phyloP scores from a whole-genome alignment of 2,888 invertebrate species.

The Synanthedon formicaeformis region DNA sequence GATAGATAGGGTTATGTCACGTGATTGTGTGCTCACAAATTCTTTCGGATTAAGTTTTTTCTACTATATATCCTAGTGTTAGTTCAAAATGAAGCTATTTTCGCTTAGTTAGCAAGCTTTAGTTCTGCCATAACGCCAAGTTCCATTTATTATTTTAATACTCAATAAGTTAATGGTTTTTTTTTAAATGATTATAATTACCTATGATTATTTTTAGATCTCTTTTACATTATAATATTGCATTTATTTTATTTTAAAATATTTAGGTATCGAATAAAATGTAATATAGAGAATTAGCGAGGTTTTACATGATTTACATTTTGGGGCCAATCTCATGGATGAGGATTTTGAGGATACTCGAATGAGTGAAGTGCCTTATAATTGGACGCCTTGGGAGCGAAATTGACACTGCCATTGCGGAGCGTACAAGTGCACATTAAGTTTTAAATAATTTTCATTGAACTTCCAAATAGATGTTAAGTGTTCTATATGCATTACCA shows the following conservation, averaged over 20 bases:
- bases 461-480: constrained; percentile 60
- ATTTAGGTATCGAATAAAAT: neutral
- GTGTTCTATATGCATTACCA: constrained; percentile 66
- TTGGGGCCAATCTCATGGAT: constrained; percentile 35
- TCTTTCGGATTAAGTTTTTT: neutral
- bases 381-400: constrained; percentile 7
- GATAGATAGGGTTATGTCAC: neutral
- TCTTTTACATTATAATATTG: constrained; percentile 57
- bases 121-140: constrained; percentile 71
- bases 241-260: constrained; percentile 57
- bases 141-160: constrained; percentile 69
- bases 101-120: constrained; percentile 65
- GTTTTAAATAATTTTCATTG: constrained; percentile 23
- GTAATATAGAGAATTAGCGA: neutral
- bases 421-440: constrained; percentile 32
- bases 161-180: constrained; percentile 65
- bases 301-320: constrained; percentile 3
- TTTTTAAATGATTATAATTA: constrained; percentile 11
- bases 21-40: neutral
- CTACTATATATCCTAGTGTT: constrained; percentile 39
- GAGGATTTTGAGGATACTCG: constrained; percentile 2
- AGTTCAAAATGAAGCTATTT: constrained; percentile 61
- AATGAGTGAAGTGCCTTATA: constrained; percentile 41
- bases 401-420: constrained; percentile 41
- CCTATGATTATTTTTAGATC: constrained; percentile 60